phyloP scores from a whole-genome alignment of 1,140 invertebrate species.

The Euwallacea fornicatus region DNA sequence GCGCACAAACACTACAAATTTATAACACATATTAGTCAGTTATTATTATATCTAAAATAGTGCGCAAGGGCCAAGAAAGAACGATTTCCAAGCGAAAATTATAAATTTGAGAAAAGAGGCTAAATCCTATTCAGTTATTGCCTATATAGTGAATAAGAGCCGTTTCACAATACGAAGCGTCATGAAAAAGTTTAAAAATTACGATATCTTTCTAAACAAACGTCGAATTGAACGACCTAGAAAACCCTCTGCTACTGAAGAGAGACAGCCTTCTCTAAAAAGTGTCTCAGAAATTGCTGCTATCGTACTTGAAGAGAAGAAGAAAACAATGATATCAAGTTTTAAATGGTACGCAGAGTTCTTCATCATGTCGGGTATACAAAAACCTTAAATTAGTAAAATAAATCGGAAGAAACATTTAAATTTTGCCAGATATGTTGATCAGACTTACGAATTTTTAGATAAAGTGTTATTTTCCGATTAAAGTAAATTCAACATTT shows the following conservation, averaged over 20 bases:
- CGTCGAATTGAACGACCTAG: not conserved
- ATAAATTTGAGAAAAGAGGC: not conserved
- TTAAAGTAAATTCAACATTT: not conserved
- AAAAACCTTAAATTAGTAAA: too few species aligned
- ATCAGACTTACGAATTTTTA: not conserved
- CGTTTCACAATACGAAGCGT: not conserved
- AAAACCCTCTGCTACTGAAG: not conserved
- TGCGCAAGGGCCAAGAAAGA: not conserved
- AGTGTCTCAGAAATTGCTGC: not conserved
- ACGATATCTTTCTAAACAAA: not conserved
- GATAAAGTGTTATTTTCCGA: not conserved
- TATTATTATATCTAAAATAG: not conserved
- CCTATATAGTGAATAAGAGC: not conserved
- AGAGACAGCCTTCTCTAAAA: not conserved
- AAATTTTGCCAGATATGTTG: not conserved
- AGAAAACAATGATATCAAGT: not conserved
- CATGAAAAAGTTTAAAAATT: not conserved
- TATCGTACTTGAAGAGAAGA: not conserved
- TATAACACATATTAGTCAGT: not conserved
- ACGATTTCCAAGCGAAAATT: conserved; percentile 1
- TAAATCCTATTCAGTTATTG: not conserved
- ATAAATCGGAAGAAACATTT: too few species aligned
- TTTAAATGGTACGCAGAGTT: not conserved
- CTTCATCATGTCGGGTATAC: not conserved
- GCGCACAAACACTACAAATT: not conserved